Percentiles rank a stretch among this genome's conserved stretches.
Conservation (phyloP, 2,113 vertebrate genomes). For the Dryoscopus gambensis region DNA sequence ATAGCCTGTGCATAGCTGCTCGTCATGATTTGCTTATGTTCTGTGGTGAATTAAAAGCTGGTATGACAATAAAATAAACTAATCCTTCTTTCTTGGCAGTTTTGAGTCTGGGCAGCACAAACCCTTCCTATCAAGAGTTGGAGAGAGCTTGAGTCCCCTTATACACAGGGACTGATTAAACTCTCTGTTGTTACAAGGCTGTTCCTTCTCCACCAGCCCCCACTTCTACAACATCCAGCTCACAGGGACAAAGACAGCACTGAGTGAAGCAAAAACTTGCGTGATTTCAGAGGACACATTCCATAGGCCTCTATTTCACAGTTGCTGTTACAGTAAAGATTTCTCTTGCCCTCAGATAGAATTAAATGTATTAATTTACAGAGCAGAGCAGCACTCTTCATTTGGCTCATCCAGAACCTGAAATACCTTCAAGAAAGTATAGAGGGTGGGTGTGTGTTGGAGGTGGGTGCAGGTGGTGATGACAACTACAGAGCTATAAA, state of each 20-base stretch:
- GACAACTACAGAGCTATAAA: background rate
- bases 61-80: background rate
- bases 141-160: background rate
- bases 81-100: background rate
- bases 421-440: background rate
- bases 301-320: background rate
- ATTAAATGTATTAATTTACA: background rate
- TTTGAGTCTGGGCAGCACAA: background rate
- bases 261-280: background rate
- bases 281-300: background rate
- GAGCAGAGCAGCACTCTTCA: background rate
- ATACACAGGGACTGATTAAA: background rate
- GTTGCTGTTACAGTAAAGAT: background rate
- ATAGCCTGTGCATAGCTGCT: background rate
- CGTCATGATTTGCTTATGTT: background rate
- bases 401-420: background rate
- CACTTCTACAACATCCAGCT: background rate
- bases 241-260: background rate
- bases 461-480: background rate
- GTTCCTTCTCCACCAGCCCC: background rate
- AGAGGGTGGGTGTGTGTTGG: fast-evolving
- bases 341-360: background rate
- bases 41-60: background rate
- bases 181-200: background rate
- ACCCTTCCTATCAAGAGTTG: background rate